Conservation (phyloP, 1,140 invertebrate species). For the Aphis gossypii region DNA sequence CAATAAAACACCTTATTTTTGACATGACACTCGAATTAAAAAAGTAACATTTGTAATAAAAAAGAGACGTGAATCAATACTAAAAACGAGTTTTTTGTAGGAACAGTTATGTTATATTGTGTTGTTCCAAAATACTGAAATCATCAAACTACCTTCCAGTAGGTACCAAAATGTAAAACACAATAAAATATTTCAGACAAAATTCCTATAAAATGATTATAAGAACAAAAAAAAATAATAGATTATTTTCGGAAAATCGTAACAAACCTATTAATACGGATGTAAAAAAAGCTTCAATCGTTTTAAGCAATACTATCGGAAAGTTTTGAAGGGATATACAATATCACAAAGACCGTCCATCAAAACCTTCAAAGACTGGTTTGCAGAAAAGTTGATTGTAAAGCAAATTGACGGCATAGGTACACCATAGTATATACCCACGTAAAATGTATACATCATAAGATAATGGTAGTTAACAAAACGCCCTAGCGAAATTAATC, state of each 20-base stretch:
- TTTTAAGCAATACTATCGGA: neutral
- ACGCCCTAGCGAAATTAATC: neutral
- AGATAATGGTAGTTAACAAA: neutral
- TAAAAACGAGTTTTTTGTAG: neutral
- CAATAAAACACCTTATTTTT: neutral
- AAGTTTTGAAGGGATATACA: neutral
- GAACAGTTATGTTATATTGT: too few species aligned
- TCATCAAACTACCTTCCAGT: neutral
- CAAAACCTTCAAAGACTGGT: neutral
- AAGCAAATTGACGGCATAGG: neutral
- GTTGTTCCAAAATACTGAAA: neutral
- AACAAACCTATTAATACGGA: neutral
- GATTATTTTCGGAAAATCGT: neutral
- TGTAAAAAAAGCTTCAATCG: neutral
- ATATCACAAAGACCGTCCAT: neutral
- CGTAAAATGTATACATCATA: neutral
- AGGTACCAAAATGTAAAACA: neutral
- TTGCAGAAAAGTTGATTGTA: neutral
- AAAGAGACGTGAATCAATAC: too few species aligned
- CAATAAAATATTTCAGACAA: neutral
- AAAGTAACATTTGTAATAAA: neutral
- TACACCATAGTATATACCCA: neutral
- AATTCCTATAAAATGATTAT: neutral
- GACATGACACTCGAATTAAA: neutral
- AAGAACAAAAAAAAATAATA: neutral